Conservation (phyloP, 2,797 vertebrate genomes). For the Chaunax sp. region DNA sequence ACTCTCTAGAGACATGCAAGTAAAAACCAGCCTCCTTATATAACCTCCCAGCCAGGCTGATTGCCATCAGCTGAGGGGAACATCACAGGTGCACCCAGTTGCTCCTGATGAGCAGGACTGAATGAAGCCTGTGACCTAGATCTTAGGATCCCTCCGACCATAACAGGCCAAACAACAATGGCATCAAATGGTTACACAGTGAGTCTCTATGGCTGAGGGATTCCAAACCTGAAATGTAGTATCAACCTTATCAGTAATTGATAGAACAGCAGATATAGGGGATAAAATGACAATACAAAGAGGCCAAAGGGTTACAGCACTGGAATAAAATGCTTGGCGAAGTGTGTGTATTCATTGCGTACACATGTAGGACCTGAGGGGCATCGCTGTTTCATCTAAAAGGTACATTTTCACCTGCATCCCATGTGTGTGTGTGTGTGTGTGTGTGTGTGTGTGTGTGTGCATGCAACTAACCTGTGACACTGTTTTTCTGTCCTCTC, state of each 20-base stretch:
- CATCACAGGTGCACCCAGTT: no score
- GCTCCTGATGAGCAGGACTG: no score
- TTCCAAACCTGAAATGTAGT: constrained; percentile 56
- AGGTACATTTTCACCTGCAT: constrained; percentile 21
- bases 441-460: constrained; percentile 13
- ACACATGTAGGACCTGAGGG: constrained; percentile 10
- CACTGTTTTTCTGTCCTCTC: neutral
- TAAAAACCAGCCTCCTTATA: no score
- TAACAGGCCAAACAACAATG: neutral
- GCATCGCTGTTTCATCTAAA: constrained; percentile 22
- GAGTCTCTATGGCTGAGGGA: constrained; percentile 23
- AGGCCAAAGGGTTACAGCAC: constrained; percentile 16
- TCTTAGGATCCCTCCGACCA: no score
- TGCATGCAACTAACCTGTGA: constrained; percentile 34
- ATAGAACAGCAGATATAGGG: constrained; percentile 10
- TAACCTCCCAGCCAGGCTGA: no score
- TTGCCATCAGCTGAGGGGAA: no score
- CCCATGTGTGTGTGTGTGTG: constrained; percentile 4
- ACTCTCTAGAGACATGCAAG: no score
- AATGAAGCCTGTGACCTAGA: no score
- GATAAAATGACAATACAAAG: constrained; percentile 21
- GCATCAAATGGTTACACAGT: neutral
- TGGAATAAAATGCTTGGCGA: constrained; percentile 22
- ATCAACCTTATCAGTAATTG: constrained; percentile 39
- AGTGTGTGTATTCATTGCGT: neutral